Conservation (phyloP, 2,113 vertebrate genomes). For the Ibidorhyncha struthersii region DNA sequence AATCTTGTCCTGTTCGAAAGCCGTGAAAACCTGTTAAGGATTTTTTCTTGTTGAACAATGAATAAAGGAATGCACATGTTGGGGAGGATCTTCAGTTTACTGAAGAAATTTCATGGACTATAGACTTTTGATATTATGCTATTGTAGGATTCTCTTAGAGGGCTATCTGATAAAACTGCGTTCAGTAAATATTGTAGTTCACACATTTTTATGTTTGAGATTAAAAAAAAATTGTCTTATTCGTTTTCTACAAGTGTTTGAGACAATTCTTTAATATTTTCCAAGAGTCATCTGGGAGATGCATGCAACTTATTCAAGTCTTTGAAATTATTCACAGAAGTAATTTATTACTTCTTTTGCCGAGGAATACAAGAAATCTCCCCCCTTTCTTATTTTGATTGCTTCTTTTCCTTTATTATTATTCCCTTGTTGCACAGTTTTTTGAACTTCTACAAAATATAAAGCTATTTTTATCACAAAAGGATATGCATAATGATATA, state of each 20-base stretch:
- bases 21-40: neutral
- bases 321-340: slow-evolving; percentile 69
- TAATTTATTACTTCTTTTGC: slow-evolving; percentile 59
- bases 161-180: neutral
- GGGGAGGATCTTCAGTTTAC: neutral
- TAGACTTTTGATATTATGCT: neutral
- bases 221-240: neutral
- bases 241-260: slow-evolving; percentile 12
- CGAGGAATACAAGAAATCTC: slow-evolving; percentile 49
- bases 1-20: neutral
- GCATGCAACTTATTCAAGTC: slow-evolving; percentile 26
- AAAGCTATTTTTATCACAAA: slow-evolving; percentile 72
- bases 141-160: slow-evolving; percentile 11
- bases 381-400: slow-evolving; percentile 61
- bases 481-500: slow-evolving; percentile 65
- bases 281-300: slow-evolving; percentile 36
- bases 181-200: slow-evolving; percentile 57
- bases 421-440: slow-evolving; percentile 50
- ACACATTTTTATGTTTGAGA: neutral
- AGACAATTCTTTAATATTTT: slow-evolving; percentile 40
- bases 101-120: neutral
- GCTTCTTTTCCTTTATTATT: slow-evolving; percentile 62
- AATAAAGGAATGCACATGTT: neutral
- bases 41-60: neutral
- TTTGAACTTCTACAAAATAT: slow-evolving; percentile 53